Percentiles rank a stretch among this genome's conserved stretches.
These are phyloP conservation scores for Druceiella hillmani DNA, from an alignment of 2,888 invertebrate genomes.

Conservation along the genomic window DNA sequence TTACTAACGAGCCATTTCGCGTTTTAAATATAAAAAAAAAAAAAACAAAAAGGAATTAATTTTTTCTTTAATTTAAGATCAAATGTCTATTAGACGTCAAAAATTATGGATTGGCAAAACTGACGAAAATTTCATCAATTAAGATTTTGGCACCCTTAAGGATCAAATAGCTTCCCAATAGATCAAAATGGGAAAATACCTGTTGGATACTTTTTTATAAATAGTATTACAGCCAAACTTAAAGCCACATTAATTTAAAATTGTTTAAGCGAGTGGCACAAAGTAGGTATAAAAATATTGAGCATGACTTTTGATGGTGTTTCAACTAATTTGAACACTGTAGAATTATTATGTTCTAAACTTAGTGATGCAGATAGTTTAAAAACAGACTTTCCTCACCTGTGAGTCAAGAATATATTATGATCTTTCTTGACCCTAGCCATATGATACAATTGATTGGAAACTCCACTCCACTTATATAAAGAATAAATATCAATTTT, in stretches of 20 bases:
- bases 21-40: slow-evolving; percentile 11
- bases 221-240: slow-evolving; percentile 19
- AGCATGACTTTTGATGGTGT: slow-evolving; percentile 13
- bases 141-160: slow-evolving; percentile 11
- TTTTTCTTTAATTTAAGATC: no score
- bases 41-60: slow-evolving; percentile 9
- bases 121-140: slow-evolving; percentile 15
- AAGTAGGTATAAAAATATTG: slow-evolving; percentile 8
- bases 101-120: slow-evolving; percentile 18
- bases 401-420: no score
- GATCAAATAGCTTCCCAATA: slow-evolving; percentile 12
- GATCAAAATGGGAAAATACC: slow-evolving; percentile 26
- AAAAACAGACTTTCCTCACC: no score
- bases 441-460: slow-evolving; percentile 13
- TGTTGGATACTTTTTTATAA: slow-evolving; percentile 24
- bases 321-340: slow-evolving; percentile 9
- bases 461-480: no score
- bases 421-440: slow-evolving; percentile 12
- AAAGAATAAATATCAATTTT: no score
- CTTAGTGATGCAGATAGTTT: slow-evolving; percentile 4
- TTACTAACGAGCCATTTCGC: slow-evolving; percentile 19
- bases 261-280: slow-evolving; percentile 8
- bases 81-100: slow-evolving; percentile 23
- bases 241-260: slow-evolving; percentile 12
- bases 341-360: slow-evolving; percentile 8